Evolutionary conservation across 2,797 vertebrate species (phyloP), one percentile per base, ranked within the genome.

Genomic region (Sebastolobus altivelis): DNA sequence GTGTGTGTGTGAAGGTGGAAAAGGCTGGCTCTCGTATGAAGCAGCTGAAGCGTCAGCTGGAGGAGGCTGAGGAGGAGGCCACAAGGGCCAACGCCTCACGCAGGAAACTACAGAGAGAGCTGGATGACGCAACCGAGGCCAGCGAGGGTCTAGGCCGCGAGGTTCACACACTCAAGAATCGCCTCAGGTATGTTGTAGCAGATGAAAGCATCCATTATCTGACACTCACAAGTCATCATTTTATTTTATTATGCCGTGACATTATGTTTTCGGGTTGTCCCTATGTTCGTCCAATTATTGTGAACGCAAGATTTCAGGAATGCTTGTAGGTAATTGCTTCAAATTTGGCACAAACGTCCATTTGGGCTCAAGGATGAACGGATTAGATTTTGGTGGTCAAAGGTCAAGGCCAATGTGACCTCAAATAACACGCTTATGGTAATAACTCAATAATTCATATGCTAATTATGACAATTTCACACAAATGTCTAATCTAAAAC

Each of bases 21-120:
- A 99, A 99, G 87, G 96, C 96, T 1, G 97, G 97, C 2, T 96
- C 97, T n/a, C 96, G 98, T 38, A 98, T 99, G 98, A 99, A 99
- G 93, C 98, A 99, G 95, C 96, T 99, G 40, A 99, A 99, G 89
- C 94, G 98, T 38, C 98, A 99, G 92, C 95, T 99, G 93, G 98
- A 99, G 92, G 98, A 99, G 90, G 97, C 97, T 0, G 98, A 99
- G 71, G 98, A 99, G 69, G 98, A 99, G 90, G 96, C 97, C 3
- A 98, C 98, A 0, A 95, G 98, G 4, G 97, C 98, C 70, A 99
- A 99, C 1, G 98, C 98, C 2, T 98, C 97, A 0, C 97, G 98
- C 71, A 97, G 98, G 84, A 99, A 99, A 62, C 96, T 99, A 29
- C 98, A 99, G 95, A 95, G 98, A 2, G 98, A 99, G 86, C 95